These are phyloP conservation scores for Daboia siamensis DNA, from an alignment of 2,113 vertebrate genomes.

Conservation along the genomic window DNA sequence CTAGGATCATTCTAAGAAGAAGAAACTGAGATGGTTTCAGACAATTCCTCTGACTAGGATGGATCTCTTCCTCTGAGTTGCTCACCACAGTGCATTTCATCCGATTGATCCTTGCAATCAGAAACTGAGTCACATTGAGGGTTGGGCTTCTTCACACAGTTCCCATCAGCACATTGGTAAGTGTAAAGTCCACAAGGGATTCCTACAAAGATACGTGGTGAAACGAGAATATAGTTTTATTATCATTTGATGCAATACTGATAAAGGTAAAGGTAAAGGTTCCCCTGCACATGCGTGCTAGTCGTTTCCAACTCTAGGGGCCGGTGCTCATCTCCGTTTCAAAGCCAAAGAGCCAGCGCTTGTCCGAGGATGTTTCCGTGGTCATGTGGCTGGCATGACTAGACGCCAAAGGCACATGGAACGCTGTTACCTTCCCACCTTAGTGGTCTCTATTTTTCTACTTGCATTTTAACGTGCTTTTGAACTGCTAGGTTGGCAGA, in stretches of 20 bases:
- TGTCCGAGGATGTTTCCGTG: no score
- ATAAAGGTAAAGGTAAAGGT: no score
- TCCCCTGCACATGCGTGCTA: no score
- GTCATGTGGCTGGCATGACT: no score
- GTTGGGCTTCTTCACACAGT: constrained; percentile 88
- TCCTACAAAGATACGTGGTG: constrained; percentile 57
- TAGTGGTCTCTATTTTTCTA: no score
- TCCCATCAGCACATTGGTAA: constrained; percentile 84
- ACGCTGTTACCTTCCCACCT: no score
- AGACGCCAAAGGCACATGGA: no score
- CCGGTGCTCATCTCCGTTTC: no score
- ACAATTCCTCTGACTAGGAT: not conserved
- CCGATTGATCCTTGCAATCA: constrained; percentile 86
- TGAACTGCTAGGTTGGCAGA: no score
- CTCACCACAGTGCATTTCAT: constrained; percentile 87
- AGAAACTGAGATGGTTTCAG: not conserved
- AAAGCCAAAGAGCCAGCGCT: no score
- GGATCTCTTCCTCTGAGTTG: not conserved
- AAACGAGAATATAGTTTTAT: not conserved
- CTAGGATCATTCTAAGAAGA: not conserved
- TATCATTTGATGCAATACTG: not conserved
- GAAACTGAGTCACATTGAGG: constrained; percentile 79
- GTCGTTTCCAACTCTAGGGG: no score
- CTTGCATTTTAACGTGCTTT: no score
- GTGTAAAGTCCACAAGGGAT: constrained; percentile 83